phyloP scores from a whole-genome alignment of 64 coral and sea anemone genomes.

The Dendronephthya gigantea region DNA sequence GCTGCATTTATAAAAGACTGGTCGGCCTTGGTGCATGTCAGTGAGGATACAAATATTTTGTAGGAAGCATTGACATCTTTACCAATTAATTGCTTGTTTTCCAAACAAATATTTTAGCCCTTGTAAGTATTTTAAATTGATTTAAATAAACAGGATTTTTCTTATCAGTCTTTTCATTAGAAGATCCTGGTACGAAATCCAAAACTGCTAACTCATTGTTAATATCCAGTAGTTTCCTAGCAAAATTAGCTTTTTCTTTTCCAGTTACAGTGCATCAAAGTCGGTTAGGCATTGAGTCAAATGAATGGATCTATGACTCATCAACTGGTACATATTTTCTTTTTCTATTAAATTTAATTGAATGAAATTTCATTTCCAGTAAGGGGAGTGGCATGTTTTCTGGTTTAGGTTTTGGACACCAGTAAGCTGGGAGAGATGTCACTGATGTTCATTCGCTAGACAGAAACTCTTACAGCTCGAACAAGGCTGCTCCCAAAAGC shows the following conservation, averaged over 20 bases:
- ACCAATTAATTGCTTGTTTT: not conserved
- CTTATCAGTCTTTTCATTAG: no score
- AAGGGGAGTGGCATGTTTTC: conserved; percentile 42
- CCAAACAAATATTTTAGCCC: no score
- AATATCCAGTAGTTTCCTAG: conserved; percentile 45
- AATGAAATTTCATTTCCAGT: conserved; percentile 34
- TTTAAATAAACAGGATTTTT: no score
- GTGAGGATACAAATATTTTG: not conserved
- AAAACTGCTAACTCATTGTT: conserved; percentile 43
- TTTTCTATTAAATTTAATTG: conserved; percentile 15
- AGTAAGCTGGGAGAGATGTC: conserved; percentile 53
- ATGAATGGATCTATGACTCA: conserved; percentile 61
- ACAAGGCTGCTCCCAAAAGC: not conserved
- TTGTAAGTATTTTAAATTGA: no score
- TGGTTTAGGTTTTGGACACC: conserved; percentile 45
- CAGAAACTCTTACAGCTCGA: not conserved
- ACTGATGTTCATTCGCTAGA: conserved; percentile 34
- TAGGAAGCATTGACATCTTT: not conserved
- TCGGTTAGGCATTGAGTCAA: conserved; percentile 45
- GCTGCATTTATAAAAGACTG: conserved; percentile 22
- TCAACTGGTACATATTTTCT: conserved; percentile 34
- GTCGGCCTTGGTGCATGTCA: conserved; percentile 36
- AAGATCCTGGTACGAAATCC: conserved; percentile 8
- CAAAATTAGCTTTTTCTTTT: conserved; percentile 34
- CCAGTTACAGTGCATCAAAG: conserved; percentile 26